Base-by-base conservation (phyloP, 1,140 invertebrate genomes). In the Bombus confusus region DNA sequence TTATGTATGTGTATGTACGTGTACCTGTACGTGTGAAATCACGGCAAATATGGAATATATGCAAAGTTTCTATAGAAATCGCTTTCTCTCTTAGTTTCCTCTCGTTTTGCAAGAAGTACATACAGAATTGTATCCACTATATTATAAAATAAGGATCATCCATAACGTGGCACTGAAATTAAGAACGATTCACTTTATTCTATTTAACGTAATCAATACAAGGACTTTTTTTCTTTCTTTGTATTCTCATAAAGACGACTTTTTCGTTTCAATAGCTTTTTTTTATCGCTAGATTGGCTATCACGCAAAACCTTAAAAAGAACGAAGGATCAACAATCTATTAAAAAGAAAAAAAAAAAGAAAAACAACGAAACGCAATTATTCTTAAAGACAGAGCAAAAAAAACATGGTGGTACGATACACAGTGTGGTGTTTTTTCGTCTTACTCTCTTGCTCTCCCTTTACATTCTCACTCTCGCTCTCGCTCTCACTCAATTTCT, bases 131-230 rank as follows among this genome's bases (percentile, higher is more conserved):
- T 47, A 74, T 74, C n/a, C 25, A 66, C 62, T 76, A 79, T 76
- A 79, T 77, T 43, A 66, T 68, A 64, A 83, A 76, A 77, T 57
- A 39, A 84, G 66, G 68, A 84, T 31, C 76, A 72, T 79, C 76
- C 39, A 84, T 84, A 84, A 80, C 68, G 83, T 80, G 76, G 57
- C 69, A 84, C 66, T 84, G 52, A 72, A 84, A 84, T 34, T 79
- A 80, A 84, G 68, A 85, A 85, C 83, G 68, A 85, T 85, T 85
- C 41, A 72, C 52, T 85, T 85, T 85, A 80, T 80, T 85, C 76
- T 85, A 72, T 57, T 62, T 72, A 84, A 79, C 64, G 75, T 79
- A 84, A 77, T 80, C 31, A 41, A 84, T 84, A 84, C 76, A 84
- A 79, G 75, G 66, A 69, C 72, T 77, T 68, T 18, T 68, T 43